These are phyloP conservation scores for Gobio gobio DNA, from an alignment of 2,113 vertebrate genomes.

Conservation along the genomic window DNA sequence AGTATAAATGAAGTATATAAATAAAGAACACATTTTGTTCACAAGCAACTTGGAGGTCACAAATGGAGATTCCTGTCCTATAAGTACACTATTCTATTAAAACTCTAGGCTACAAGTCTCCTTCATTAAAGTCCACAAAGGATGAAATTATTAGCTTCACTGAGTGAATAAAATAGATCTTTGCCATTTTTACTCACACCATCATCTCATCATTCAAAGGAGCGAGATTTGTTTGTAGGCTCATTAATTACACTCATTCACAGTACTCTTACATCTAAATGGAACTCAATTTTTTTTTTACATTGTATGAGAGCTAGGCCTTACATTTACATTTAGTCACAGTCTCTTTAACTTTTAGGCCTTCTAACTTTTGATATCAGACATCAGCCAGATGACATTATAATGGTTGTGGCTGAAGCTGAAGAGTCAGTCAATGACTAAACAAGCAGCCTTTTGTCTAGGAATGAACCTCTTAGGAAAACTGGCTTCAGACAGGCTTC, in stretches of 20 bases:
- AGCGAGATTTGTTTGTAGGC: conserved; percentile 73
- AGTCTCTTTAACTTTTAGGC: neutral
- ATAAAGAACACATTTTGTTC: neutral
- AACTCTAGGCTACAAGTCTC: neutral
- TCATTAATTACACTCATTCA: conserved; percentile 77
- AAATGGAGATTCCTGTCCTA: neutral
- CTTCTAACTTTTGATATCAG: neutral
- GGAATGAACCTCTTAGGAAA: neutral
- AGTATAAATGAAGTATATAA: neutral
- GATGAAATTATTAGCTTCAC: neutral
- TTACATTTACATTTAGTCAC: conserved; percentile 41
- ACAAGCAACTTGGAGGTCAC: neutral
- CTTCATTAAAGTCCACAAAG: conserved; percentile 20
- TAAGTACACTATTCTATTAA: neutral
- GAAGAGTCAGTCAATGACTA: conserved; percentile 9
- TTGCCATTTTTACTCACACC: conserved; percentile 68
- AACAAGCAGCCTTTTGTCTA: neutral
- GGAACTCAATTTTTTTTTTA: conserved; percentile 70
- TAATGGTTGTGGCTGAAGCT: neutral
- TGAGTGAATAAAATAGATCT: conserved; percentile 60
- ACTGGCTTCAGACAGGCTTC: neutral
- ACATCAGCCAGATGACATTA: conserved; percentile 18
- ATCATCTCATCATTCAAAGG: conserved; percentile 73
- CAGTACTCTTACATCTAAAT: conserved; percentile 70
- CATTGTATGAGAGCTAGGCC: conserved; percentile 71